A percentile compares a stretch with the other conserved stretches of the same genome.
phyloP scores from a whole-genome alignment of 2,888 invertebrate genomes.

The Drosophila colorata region DNA sequence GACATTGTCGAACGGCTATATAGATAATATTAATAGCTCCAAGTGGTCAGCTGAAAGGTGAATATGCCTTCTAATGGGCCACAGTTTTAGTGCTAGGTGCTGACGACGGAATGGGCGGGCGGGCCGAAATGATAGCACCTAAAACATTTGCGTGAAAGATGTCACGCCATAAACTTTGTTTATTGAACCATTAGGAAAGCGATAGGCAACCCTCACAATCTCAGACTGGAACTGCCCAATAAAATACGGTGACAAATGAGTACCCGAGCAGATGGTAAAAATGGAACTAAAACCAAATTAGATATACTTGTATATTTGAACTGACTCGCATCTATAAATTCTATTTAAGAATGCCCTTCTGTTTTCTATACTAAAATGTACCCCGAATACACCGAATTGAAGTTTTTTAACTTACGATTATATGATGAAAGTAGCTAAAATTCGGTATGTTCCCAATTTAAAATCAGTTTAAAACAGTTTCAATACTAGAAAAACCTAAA shows the following conservation, averaged over 20 bases:
- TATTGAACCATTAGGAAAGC: constrained; percentile 73
- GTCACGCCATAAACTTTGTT: constrained; percentile 78
- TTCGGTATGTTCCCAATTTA: too few species aligned
- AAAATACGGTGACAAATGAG: constrained; percentile 53
- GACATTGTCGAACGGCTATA: constrained; percentile 63
- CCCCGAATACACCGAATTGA: too few species aligned
- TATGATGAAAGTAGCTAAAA: too few species aligned
- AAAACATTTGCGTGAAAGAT: constrained; percentile 75
- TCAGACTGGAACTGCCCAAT: constrained; percentile 22
- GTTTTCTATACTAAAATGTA: too few species aligned
- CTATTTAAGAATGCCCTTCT: neutral
- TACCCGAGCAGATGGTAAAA: constrained; percentile 8
- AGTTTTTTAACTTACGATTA: neutral
- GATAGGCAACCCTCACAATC: constrained; percentile 52
- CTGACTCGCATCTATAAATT: neutral
- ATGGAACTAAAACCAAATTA: neutral
- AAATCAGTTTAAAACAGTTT: too few species aligned
- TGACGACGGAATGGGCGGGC: too few species aligned
- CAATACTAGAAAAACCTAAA: too few species aligned
- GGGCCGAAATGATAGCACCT: constrained; percentile 14
- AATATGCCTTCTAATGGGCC: constrained; percentile 31
- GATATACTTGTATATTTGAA: constrained; percentile 4
- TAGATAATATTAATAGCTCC: constrained; percentile 77
- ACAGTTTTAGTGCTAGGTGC: too few species aligned
- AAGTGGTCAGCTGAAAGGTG: constrained; percentile 69